phyloP scores from a whole-genome alignment of 2,888 invertebrate genomes.

The Brachyptera putata region DNA sequence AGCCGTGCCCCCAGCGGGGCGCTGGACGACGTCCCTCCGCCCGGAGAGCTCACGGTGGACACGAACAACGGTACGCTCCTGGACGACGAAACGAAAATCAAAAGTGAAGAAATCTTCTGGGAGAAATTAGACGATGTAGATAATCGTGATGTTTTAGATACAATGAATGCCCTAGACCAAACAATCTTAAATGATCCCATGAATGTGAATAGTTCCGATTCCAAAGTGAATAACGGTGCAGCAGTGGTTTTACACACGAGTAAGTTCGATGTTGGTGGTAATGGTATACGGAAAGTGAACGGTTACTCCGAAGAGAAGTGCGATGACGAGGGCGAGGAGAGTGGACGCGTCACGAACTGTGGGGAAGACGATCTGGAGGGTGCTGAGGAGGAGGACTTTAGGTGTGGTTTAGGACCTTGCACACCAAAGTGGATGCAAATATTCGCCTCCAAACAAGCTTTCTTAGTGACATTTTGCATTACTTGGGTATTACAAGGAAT shows the following conservation, averaged over 20 bases:
- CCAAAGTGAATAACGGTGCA: constrained; percentile 11
- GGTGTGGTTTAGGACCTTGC: constrained; percentile 78
- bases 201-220: background rate
- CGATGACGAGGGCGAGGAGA: background rate
- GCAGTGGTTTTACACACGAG: background rate
- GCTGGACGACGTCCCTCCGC: constrained; percentile 23
- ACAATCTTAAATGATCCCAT: background rate
- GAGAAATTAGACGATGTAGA: constrained; percentile 1
- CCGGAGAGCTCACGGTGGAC: constrained; percentile 18
- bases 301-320: constrained; percentile 13
- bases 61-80: constrained; percentile 12
- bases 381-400: constrained; percentile 50
- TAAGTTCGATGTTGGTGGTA: constrained; percentile 1
- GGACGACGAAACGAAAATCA: constrained; percentile 7
- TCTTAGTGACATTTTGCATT: constrained; percentile 81
- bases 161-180: background rate
- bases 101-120: constrained; percentile 13
- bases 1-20: constrained; percentile 25
- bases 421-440: constrained; percentile 67
- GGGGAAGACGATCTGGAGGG: constrained; percentile 27
- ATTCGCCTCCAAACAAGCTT: constrained; percentile 80
- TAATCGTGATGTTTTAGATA: background rate
- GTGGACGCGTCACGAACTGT: background rate
- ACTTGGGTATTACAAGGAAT: constrained; percentile 84
- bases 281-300: constrained; percentile 6